Base-by-base conservation (phyloP, 2,888 invertebrate species). In the Myopa tessellatipennis region DNA sequence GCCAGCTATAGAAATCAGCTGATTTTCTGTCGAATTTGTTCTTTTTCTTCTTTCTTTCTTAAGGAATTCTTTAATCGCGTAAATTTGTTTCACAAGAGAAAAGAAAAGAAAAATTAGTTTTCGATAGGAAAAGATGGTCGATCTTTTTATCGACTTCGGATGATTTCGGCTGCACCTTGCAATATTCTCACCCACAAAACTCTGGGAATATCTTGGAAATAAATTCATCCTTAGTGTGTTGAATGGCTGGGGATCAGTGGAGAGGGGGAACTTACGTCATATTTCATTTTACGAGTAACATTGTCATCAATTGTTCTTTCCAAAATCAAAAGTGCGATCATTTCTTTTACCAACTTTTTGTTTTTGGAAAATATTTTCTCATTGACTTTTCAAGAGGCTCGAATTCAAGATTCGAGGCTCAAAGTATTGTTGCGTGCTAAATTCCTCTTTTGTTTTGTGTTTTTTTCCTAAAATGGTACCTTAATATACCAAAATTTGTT, bases 351-450 rank as follows among this genome's bases (percentile, higher is more conserved):
- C 50, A 50, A 10, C 50, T 1, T 50, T 26, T 26, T 26, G 26
- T 45, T 45, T 52, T 70, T 8, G 8, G 8, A 40, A 12, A 8
- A 67, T 67, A 14, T 67, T 63, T 67, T 40, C 40, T 16, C 40
- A n/a, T 50, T 55, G 70, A 70, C 70, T 70, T 70, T 70, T 70
- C 52, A 70, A 70, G 70, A 70, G 70, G 70, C 70, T 70, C 36
- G 70, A 52, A 7, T 26, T 40, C 68, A 16, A 38, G 8, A 8
- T 4, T 40, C n/a, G 10, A 12, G 38, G 1, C 67, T 40, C n/a
- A 18, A n/a, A 12, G 45, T 14, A 68, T 68, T 68, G 50, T 50
- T 8, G 45, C 68, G 45, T 45, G 45, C 45, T 45, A 45, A 45
- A 45, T 45, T 45, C 65, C 8, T 65, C 6, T 65, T 65, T 61